A percentile compares a stretch with the other conserved stretches of the same genome.
Conservation (phyloP, 2,797 vertebrate genomes). For the Phalanger gymnotis region DNA sequence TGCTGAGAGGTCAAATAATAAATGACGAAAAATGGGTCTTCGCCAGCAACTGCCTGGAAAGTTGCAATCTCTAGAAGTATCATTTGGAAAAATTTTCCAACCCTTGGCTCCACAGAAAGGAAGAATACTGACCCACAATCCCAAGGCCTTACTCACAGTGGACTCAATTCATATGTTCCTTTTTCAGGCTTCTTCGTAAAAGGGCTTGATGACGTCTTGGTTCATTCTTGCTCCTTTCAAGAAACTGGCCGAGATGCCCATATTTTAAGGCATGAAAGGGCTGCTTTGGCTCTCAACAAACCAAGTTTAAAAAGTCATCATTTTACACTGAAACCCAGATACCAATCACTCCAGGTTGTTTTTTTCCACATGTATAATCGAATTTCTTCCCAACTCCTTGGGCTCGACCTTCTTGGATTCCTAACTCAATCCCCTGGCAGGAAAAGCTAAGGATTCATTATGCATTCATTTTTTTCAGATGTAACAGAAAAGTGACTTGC, state of each 20-base stretch:
- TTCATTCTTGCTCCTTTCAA: constrained; percentile 32
- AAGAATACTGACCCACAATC: not conserved
- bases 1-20: not conserved
- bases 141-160: not conserved
- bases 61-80: not conserved
- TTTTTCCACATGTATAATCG: not conserved
- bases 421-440: not conserved
- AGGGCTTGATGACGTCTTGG: not conserved
- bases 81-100: not conserved
- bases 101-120: not conserved
- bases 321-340: constrained; percentile 2
- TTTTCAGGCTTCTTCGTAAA: not conserved
- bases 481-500: not conserved
- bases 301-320: not conserved
- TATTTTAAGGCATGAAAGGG: constrained; percentile 18
- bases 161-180: not conserved
- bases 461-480: not conserved
- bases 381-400: not conserved
- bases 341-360: not conserved
- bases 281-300: constrained; percentile 8
- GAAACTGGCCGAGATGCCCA: constrained; percentile 18
- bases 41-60: not conserved
- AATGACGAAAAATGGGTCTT: not conserved
- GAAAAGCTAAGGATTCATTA: not conserved
- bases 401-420: not conserved